Evolutionary conservation across 1,140 invertebrate genomes (phyloP).

Genomic region (Lucilia sericata): DNA sequence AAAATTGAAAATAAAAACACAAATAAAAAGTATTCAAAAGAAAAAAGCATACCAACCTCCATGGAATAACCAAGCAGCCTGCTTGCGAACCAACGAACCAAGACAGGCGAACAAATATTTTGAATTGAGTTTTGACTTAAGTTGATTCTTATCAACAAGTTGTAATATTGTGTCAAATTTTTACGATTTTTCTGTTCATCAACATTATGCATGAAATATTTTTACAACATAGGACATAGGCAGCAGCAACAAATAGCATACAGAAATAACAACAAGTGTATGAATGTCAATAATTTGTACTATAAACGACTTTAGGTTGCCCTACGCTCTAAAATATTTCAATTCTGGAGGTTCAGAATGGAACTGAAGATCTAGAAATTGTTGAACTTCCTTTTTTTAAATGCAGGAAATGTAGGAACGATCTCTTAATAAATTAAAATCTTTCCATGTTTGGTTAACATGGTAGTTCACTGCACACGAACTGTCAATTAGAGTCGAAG

Average conservation of each 20-base stretch:
- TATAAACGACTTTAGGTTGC: background rate
- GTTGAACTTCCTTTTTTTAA: too few relatives aligned
- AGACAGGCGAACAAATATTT: background rate
- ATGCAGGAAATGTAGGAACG: too few relatives aligned
- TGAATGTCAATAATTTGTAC: background rate
- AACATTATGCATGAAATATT: slow-evolving; percentile 5
- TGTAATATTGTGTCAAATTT: slow-evolving; percentile 43
- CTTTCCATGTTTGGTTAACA: too few relatives aligned
- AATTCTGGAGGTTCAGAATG: too few relatives aligned
- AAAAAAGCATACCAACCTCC: background rate
- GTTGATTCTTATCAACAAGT: slow-evolving; percentile 34
- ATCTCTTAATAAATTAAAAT: too few relatives aligned
- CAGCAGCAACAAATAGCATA: background rate
- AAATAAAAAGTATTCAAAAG: background rate
- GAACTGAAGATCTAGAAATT: too few relatives aligned
- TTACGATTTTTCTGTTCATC: slow-evolving; percentile 38
- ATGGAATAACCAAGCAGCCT: background rate
- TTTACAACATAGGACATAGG: background rate
- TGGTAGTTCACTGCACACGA: too few relatives aligned
- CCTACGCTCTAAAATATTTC: background rate
- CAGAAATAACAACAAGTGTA: background rate
- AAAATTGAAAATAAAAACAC: slow-evolving; percentile 2
- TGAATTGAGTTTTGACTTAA: background rate
- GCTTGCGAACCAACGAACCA: background rate
- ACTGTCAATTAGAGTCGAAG: too few relatives aligned